Percentiles rank a stretch among this genome's conserved stretches.
These are phyloP conservation scores for Forbesichthys papilliferus DNA, from an alignment of 2,113 vertebrate species.

Conservation along the genomic window DNA sequence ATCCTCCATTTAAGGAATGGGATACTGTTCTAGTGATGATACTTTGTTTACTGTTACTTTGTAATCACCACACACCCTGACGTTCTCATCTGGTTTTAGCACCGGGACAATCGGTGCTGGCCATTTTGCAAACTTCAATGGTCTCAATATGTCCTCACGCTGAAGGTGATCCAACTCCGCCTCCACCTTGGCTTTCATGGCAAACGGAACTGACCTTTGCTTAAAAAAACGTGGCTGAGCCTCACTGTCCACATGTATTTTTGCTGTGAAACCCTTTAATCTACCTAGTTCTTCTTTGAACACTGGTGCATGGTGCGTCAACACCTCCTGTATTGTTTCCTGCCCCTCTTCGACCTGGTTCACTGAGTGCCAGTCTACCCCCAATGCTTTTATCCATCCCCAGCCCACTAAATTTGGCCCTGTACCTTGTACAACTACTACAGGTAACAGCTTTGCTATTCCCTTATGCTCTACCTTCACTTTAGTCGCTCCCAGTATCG, in stretches of 20 bases:
- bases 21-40: slow-evolving; percentile 1
- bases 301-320: neutral
- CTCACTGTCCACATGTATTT: neutral
- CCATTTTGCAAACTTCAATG: neutral
- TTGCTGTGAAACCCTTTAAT: neutral
- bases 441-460: too few relatives aligned
- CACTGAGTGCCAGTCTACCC: neutral
- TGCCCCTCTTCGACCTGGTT: neutral
- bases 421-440: too few relatives aligned
- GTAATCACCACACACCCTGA: slow-evolving; percentile 13
- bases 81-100: neutral
- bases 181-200: slow-evolving; percentile 16
- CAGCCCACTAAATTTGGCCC: too few relatives aligned
- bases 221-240: neutral
- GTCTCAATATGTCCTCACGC: neutral
- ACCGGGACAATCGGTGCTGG: slow-evolving; percentile 14
- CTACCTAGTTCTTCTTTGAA: neutral
- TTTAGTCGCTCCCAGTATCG: too few relatives aligned
- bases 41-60: slow-evolving; percentile 3
- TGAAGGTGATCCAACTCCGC: slow-evolving; percentile 2
- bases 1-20: slow-evolving; percentile 1
- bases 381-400: neutral
- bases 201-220: slow-evolving; percentile 3
- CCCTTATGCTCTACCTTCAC: too few relatives aligned
- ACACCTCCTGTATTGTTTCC: neutral